phyloP scores from a whole-genome alignment of 2,113 vertebrate species.

The Oreocharis arfaki region DNA sequence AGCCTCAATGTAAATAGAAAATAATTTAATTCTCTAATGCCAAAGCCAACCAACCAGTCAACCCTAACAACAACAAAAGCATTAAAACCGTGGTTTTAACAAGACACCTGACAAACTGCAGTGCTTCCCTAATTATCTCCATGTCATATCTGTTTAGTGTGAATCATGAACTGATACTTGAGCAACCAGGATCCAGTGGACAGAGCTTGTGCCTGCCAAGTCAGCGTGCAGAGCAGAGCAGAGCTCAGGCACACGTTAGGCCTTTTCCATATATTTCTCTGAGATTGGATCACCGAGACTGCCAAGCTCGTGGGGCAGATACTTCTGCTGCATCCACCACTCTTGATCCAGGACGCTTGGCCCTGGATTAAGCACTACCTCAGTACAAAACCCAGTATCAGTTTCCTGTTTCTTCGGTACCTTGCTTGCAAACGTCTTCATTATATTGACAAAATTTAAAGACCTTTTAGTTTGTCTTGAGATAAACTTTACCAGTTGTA shows the following conservation, averaged over 20 bases:
- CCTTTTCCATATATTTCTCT: not conserved
- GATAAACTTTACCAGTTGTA: not conserved
- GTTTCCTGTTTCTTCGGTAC: not conserved
- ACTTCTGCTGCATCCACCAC: not conserved
- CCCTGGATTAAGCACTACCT: not conserved
- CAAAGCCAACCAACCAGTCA: not conserved
- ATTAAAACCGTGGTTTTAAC: not conserved
- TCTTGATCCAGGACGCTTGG: not conserved
- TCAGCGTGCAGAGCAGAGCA: not conserved
- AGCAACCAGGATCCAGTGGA: not conserved
- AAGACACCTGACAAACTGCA: constrained; percentile 57
- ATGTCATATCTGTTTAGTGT: constrained; percentile 45
- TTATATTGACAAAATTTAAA: not conserved
- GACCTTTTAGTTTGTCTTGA: not conserved
- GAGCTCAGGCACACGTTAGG: accelerated
- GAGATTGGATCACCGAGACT: not conserved
- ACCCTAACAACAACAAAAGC: constrained; percentile 17
- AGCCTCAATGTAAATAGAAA: not conserved
- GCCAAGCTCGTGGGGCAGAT: not conserved
- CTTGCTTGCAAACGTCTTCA: not conserved
- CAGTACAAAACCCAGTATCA: not conserved
- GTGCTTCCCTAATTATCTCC: constrained; percentile 32
- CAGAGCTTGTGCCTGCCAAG: not conserved
- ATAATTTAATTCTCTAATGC: constrained; percentile 32
- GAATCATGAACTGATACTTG: not conserved